Evolutionary conservation across 2,888 invertebrate genomes (phyloP).

Genomic region (Spodoptera exigua): DNA sequence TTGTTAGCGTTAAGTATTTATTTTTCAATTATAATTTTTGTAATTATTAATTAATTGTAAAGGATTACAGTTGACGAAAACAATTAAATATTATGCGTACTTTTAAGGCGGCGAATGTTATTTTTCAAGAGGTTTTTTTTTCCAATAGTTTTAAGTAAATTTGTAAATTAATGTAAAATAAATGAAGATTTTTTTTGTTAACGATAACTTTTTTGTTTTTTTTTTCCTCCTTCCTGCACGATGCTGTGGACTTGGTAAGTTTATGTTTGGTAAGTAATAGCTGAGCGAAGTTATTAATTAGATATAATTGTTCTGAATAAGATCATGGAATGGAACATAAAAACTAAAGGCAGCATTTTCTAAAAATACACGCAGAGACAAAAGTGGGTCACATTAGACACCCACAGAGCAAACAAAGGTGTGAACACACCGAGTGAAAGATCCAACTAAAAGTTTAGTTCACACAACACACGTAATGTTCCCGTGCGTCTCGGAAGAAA

Average conservation of each 20-base stretch:
- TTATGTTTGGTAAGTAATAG: not conserved
- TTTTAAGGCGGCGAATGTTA: slow-evolving; percentile 79
- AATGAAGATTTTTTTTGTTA: slow-evolving; percentile 88
- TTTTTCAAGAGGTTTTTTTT: slow-evolving; percentile 84
- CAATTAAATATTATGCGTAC: slow-evolving; percentile 67
- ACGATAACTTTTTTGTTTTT: slow-evolving; percentile 67
- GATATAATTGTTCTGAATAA: not conserved
- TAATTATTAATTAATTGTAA: slow-evolving; percentile 79
- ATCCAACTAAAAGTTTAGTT: slow-evolving; percentile 65
- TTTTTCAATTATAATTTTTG: slow-evolving; percentile 79
- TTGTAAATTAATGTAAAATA: slow-evolving; percentile 89
- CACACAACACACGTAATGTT: slow-evolving; percentile 70
- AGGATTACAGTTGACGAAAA: slow-evolving; percentile 66
- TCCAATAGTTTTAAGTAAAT: slow-evolving; percentile 73
- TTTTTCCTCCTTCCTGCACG: slow-evolving; percentile 35
- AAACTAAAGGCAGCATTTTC: slow-evolving; percentile 44
- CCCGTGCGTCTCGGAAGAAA: slow-evolving; percentile 79
- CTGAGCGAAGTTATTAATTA: slow-evolving; percentile 13
- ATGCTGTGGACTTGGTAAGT: slow-evolving; percentile 13
- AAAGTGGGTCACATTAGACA: slow-evolving; percentile 68
- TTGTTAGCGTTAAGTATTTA: slow-evolving; percentile 85
- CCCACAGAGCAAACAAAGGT: slow-evolving; percentile 79
- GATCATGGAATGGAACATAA: slow-evolving; percentile 33
- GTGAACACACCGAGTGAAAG: slow-evolving; percentile 73
- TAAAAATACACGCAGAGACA: slow-evolving; percentile 53